Base-by-base conservation (phyloP, 2,888 invertebrate genomes). In the Erannis defoliaria region DNA sequence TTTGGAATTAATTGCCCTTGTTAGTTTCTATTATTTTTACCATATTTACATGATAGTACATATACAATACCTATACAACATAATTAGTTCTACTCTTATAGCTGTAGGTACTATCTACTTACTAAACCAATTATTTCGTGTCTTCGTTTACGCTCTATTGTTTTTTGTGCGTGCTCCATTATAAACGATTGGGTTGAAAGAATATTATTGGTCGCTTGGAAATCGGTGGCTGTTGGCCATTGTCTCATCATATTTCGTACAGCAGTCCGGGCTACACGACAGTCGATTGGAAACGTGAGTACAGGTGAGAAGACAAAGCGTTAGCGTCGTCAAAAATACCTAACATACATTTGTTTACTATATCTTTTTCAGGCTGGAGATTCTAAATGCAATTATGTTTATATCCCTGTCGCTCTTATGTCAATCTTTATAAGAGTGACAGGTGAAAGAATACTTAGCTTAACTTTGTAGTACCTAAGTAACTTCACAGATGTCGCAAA, bases 221-320 rank as follows among this genome's bases (percentile, higher is more conserved):
- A 76, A 76, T 67, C 82, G 73, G 71, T 77, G 78, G 73, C 66
- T 74, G 26, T 9, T 51, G 26, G 26, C 48, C 51, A 80, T 81
- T 84, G 86, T 86, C 85, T 84, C 86, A 84, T 88, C 85, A 85
- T 84, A 77, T 78, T 77, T 77, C 71, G 76, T 76, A 78, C 75
- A 79, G 83, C 85, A 82, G 79, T 79, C 80, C 79, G 77, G 80
- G 81, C 82, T 82, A 77, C 76, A 85, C 80, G 81, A 82, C 81
- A 84, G 82, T 83, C 90, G 84, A 90, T 91, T 84, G 82, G 86
- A 90, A 89, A 88, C 90, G 90, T 91, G 90, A 88, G 88, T 90
- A 90, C 85, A 80, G 70, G 81, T 75, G 64, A 9, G 53, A 10
- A 54, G 51, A 80, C 21, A 80, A 76, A 12, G 12, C 46, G 8